Base-by-base conservation (phyloP, 1,140 invertebrate species). In the Sesamia nonagrioides region DNA sequence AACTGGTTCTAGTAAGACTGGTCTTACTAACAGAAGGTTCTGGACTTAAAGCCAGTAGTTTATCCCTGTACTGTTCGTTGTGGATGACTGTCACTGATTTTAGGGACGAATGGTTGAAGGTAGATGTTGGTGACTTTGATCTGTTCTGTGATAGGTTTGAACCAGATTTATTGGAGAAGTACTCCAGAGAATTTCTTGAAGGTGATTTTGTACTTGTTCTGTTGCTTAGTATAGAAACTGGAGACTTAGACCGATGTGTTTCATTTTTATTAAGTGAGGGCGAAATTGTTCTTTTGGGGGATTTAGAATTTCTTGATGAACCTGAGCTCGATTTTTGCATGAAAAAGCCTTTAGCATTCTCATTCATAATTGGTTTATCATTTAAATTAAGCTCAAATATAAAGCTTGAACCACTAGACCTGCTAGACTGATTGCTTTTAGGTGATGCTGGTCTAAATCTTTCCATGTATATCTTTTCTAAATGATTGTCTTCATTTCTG, bases 381-480 rank as follows among this genome's bases (percentile, higher is more conserved):
- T 54, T 48, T 50, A 78, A 37, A 37, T 50, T 76, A 60, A 27
- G 27, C 52, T 79, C 33, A 69, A 54, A 73, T 40, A 66, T 83
- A 9, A 78, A 79, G 82, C 80, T 79, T 54, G 78, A 83, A 60
- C 74, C 78, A 79, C 78, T 88, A 15, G 87, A 83, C 78, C 72
- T 85, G 54, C 78, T 88, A 15, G 87, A 83, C 76, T 66, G 83
- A 56, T 77, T 86, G 45, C 84, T 86, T 68, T 80, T 81, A 18
- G 88, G 84, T 45, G 91, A 89, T 48, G 56, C 68, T 66, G 85
- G 84, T 74, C 87, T 88, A 88, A 95, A 94, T 82, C 88, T 89
- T 80, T 94, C 91, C 80, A 89, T 84, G 56, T 95, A 95, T 42
- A 94, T 87, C 86, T 89, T 91, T 83, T 95, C 92, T 77, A 95